A percentile compares a stretch with the other conserved stretches of the same genome.
phyloP scores from a whole-genome alignment of 2,113 vertebrate species.

The Caloenas nicobarica region DNA sequence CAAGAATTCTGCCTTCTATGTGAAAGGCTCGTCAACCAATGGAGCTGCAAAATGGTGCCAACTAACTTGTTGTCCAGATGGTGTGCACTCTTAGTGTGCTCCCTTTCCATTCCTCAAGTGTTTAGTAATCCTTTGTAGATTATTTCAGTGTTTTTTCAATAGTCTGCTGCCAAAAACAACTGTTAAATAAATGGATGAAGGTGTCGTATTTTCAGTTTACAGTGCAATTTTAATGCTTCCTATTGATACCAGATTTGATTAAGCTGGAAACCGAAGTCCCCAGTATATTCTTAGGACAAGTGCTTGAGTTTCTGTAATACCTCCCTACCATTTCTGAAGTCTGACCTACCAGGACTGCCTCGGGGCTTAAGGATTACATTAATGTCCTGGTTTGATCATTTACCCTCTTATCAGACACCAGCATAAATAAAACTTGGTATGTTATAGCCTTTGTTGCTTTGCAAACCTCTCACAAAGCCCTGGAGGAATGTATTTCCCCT shows the following conservation, averaged over 20 bases:
- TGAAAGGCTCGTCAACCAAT: not conserved
- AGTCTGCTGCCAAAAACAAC: constrained; percentile 26
- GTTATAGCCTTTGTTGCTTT: not conserved
- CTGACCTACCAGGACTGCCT: not conserved
- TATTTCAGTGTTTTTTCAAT: not conserved
- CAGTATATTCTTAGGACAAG: not conserved
- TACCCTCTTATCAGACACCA: not conserved
- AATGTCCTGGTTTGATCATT: not conserved
- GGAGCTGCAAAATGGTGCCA: not conserved
- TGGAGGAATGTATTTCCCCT: not conserved
- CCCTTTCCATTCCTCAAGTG: not conserved
- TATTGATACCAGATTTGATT: not conserved
- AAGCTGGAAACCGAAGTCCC: not conserved
- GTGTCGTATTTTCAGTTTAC: constrained; percentile 13
- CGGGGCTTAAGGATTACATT: not conserved
- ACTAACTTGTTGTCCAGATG: constrained; percentile 20
- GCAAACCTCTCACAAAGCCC: not conserved
- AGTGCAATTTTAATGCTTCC: not conserved
- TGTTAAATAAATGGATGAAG: constrained; percentile 43
- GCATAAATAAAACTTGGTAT: not conserved
- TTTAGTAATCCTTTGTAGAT: constrained; percentile 19
- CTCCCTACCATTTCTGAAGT: not conserved
- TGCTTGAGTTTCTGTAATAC: not conserved
- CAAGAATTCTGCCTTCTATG: not conserved
- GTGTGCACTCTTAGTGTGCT: not conserved